Evolutionary conservation across 2,113 vertebrate genomes (phyloP).

Genomic region (Pachycephala philippinensis): DNA sequence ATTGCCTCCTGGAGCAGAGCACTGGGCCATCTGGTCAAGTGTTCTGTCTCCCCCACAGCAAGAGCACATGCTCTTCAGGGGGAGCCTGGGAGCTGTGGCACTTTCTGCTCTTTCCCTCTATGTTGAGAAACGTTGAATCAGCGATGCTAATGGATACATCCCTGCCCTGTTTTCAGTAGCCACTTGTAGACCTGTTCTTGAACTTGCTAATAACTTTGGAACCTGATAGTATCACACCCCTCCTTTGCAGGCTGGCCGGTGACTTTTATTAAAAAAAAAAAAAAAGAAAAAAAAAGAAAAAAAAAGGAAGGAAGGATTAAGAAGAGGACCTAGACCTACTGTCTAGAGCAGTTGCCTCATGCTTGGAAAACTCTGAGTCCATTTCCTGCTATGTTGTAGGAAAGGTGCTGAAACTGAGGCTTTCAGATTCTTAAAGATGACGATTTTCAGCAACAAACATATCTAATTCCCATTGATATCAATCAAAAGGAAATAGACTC

Average conservation of each 20-base stretch:
- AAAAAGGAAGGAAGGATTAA: neutral
- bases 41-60: neutral
- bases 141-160: neutral
- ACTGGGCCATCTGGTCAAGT: neutral
- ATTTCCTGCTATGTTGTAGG: neutral
- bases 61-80: neutral
- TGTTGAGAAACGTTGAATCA: neutral
- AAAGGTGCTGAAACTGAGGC: neutral
- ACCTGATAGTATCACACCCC: neutral
- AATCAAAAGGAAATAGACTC: slow-evolving; percentile 6
- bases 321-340: neutral
- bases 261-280: neutral
- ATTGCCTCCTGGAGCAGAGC: neutral
- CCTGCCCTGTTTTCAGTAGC: neutral
- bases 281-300: no score
- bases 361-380: neutral
- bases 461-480: slow-evolving; percentile 26
- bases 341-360: neutral
- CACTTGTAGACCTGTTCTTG: neutral
- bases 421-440: neutral
- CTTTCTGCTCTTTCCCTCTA: neutral
- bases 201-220: neutral
- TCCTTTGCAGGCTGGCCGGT: neutral
- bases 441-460: slow-evolving; percentile 26
- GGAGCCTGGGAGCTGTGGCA: neutral